phyloP scores from a whole-genome alignment of 2,797 vertebrate genomes.

The Staurois parvus region DNA sequence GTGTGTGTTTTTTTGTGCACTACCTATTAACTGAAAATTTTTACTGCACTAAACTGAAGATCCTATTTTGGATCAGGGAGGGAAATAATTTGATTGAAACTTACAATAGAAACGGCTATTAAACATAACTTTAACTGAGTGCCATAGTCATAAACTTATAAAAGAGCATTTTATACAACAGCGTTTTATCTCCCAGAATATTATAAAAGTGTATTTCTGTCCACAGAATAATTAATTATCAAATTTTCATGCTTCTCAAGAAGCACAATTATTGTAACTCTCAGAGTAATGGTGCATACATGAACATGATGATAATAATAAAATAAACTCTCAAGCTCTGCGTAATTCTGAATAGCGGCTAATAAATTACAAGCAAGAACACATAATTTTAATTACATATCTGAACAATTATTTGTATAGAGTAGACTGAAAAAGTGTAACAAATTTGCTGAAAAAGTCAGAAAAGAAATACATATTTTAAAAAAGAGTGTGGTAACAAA shows the following conservation, averaged over 20 bases:
- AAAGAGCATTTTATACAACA: slow-evolving; percentile 46
- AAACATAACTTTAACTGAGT: slow-evolving; percentile 30
- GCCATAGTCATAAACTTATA: slow-evolving; percentile 40
- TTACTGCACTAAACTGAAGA: background rate
- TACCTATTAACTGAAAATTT: background rate
- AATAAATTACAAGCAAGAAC: slow-evolving; percentile 23
- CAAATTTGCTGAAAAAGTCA: background rate
- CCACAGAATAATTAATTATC: slow-evolving; percentile 58
- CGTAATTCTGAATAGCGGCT: slow-evolving; percentile 14
- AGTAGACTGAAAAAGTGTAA: background rate
- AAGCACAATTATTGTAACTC: slow-evolving; percentile 59
- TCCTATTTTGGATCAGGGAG: background rate
- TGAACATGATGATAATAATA: slow-evolving; percentile 50
- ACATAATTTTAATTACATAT: slow-evolving; percentile 38
- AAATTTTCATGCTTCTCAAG: slow-evolving; percentile 57
- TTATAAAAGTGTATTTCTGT: slow-evolving; percentile 59
- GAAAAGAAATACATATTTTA: background rate
- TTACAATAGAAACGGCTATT: background rate
- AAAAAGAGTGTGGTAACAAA: no score
- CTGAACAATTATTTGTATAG: slow-evolving; percentile 11
- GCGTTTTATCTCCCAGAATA: slow-evolving; percentile 47
- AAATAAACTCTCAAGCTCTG: slow-evolving; percentile 31
- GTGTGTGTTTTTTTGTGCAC: background rate
- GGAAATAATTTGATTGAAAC: background rate
- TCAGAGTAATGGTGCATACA: slow-evolving; percentile 62